Base-by-base conservation (phyloP, 23 tunicate species). In the Diplosoma virens region DNA sequence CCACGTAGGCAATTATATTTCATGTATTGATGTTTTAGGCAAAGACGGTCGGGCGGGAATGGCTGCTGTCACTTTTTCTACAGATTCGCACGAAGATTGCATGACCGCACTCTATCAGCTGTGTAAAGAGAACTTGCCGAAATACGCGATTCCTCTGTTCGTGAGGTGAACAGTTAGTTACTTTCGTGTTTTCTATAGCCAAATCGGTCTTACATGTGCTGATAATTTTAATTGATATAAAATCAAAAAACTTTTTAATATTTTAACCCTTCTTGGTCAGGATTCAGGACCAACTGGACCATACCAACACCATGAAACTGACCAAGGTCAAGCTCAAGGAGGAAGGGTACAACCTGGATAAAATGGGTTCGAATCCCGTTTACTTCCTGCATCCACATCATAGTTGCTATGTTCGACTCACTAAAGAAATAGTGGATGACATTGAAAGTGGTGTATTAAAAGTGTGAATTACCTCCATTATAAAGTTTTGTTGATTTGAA, bases 31-130 rank as follows among this genome's bases (percentile, higher is more conserved):
- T 58, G 14, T 11, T 46, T 46, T 18, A 82, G 87, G 81, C 20
- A 29, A 58, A 3, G 87, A 82, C 74, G 87, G 87, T 6, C 30
- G 79, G 36, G 87, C 87, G 6, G 81, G 87, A 2, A 82, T 82
- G 87, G 55, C 37, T 23, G 87, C 81, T 58, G 48, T 59, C 16
- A 30, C 46, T 25, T 0, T 82, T 25, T 25, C 25, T 25, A 31
- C 47, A 3, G 82, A 58, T 5, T 11, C 26, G 21, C 9, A 9
- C 23, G 23, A 47, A 0, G 16, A 74, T 22, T 72, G 74, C 34
- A 32, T 31, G 23, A 33, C 33, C 6, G 75, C 47, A 0, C 30
- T 82, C 11, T 82, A 82, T 1, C 14, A 75, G 6, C 33, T 48
- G 26, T 61, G 32, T 22, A 22, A 20, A 3, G 20, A n/a, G 14